Percentiles rank a stretch among this genome's conserved stretches.
Conservation (phyloP, 2,888 invertebrate genomes). For the Protodeltote pygarga region DNA sequence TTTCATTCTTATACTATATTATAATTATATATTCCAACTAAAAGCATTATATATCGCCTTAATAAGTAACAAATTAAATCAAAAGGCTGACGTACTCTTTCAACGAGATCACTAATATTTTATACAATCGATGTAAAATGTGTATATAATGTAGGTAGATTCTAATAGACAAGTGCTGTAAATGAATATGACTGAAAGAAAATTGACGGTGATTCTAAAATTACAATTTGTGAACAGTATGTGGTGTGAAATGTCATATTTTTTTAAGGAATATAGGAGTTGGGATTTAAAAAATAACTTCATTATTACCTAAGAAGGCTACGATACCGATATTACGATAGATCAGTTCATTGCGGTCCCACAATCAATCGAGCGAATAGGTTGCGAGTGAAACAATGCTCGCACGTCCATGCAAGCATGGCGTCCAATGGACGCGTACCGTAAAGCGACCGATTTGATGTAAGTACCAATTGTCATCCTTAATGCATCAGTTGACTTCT, state of each 20-base stretch:
- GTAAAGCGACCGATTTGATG: constrained; percentile 5
- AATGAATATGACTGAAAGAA: constrained; percentile 73
- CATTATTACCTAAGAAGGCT: background rate
- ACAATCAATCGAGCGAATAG: too few relatives aligned
- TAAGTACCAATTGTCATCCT: constrained; percentile 15
- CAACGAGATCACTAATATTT: constrained; percentile 42
- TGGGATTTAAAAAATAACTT: background rate
- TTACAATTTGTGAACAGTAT: constrained; percentile 46
- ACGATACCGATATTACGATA: background rate
- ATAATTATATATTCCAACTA: constrained; percentile 11
- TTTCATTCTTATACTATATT: constrained; percentile 1
- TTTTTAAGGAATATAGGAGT: background rate
- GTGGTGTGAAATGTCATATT: constrained; percentile 19
- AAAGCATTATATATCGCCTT: constrained; percentile 36
- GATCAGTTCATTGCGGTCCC: background rate
- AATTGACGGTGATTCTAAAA: constrained; percentile 69
- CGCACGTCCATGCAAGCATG: too few relatives aligned
- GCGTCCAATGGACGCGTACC: background rate
- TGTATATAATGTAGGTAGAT: constrained; percentile 46
- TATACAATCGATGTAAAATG: constrained; percentile 43
- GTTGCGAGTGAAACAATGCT: too few relatives aligned
- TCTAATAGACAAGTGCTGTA: constrained; percentile 52
- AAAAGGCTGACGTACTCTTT: constrained; percentile 48
- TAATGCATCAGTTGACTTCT: constrained; percentile 11
- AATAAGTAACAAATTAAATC: constrained; percentile 21